Evolutionary conservation across 2,797 vertebrate genomes (phyloP).

Genomic region (Enteromius mattozi): DNA sequence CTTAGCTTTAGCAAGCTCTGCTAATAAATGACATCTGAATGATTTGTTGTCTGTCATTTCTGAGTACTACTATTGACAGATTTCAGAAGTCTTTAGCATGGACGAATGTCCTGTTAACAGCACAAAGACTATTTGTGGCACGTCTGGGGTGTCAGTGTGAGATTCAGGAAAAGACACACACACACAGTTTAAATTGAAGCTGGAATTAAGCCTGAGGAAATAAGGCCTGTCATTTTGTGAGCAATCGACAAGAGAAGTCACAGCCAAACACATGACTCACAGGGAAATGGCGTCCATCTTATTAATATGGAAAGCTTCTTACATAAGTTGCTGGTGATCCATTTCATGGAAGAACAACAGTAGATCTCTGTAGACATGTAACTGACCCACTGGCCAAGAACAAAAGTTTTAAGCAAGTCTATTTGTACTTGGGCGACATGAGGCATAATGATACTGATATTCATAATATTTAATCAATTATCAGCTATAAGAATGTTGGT

Average conservation of each 20-base stretch:
- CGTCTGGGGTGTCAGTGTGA: constrained; percentile 20
- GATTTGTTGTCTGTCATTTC: neutral
- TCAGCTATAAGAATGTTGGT: neutral
- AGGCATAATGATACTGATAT: neutral
- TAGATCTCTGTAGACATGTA: neutral
- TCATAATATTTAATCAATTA: neutral
- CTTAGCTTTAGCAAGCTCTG: neutral
- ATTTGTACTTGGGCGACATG: neutral
- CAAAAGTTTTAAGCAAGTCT: neutral
- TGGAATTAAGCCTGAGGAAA: constrained; percentile 37
- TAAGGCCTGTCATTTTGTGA: constrained; percentile 48
- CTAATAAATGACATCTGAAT: neutral
- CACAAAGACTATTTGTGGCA: constrained; percentile 22
- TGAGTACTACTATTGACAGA: neutral
- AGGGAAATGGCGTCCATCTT: constrained; percentile 45
- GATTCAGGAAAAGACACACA: constrained; percentile 36
- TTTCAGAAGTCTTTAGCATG: constrained; percentile 15
- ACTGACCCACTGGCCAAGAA: neutral
- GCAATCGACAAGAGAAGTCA: constrained; percentile 62
- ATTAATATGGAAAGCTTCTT: constrained; percentile 57
- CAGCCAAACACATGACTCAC: constrained; percentile 65
- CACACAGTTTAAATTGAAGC: constrained; percentile 36
- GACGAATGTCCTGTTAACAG: constrained; percentile 18
- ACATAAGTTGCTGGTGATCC: constrained; percentile 54
- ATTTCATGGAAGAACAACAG: neutral